phyloP scores from a whole-genome alignment of 2,113 vertebrate species.

The Zapus hudsonius region DNA sequence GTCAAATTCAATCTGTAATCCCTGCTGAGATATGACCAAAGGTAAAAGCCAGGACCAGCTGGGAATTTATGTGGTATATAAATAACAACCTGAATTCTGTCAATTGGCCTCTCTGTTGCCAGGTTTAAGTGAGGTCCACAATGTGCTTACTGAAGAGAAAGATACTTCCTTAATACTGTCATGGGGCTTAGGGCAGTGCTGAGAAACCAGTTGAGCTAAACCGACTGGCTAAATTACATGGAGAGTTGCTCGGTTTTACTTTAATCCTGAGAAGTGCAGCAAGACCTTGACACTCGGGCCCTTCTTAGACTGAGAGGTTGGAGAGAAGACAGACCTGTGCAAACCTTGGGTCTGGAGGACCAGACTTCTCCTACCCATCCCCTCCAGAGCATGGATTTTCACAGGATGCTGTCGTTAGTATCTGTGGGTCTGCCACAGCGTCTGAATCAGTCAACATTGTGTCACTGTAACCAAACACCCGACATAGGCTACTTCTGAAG shows the following conservation, averaged over 20 bases:
- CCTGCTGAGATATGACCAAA: constrained; percentile 26
- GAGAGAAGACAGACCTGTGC: not conserved
- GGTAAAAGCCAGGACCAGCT: constrained; percentile 20
- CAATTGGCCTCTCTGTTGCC: constrained; percentile 39
- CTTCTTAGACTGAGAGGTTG: not conserved
- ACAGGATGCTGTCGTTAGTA: accelerated
- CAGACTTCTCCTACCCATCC: not conserved
- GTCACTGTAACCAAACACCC: not conserved
- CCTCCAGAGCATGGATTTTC: accelerated
- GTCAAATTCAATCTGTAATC: constrained; percentile 56
- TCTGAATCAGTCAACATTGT: not conserved
- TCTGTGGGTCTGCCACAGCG: not conserved
- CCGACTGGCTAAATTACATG: not conserved
- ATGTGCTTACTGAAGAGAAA: constrained; percentile 35
- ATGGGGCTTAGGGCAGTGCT: not conserved
- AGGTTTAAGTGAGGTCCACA: not conserved
- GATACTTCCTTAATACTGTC: not conserved
- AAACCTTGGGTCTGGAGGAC: not conserved
- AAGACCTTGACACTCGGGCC: not conserved
- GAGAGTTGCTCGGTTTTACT: not conserved
- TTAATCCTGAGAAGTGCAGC: not conserved
- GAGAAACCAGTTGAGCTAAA: constrained; percentile 10
- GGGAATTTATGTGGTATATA: not conserved
- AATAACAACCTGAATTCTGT: not conserved
- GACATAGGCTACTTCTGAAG: not conserved